Evolutionary conservation across 2,888 invertebrate species (phyloP).

Genomic region (Lycaena phlaeas): DNA sequence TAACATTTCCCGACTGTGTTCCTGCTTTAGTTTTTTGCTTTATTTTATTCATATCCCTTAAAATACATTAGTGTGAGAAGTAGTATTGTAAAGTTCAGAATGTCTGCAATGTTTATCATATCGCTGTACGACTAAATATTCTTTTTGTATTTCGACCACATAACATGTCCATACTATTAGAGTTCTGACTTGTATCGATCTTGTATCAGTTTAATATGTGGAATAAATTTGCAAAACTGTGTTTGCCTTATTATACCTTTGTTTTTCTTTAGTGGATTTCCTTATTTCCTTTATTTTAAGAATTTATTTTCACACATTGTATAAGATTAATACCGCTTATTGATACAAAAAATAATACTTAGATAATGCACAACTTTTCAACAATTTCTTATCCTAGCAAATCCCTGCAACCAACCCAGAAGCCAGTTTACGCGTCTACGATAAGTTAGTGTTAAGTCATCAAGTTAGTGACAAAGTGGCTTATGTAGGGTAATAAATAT

Average conservation of each 20-base stretch:
- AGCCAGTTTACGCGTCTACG: conserved; percentile 2
- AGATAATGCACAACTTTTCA: conserved; percentile 1
- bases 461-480: conserved; percentile 8
- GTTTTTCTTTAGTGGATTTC: conserved; percentile 34
- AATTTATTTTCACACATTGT: not conserved
- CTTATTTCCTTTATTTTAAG: conserved; percentile 8
- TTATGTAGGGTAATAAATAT: conserved; percentile 6
- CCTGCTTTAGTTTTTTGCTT: conserved; percentile 73
- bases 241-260: conserved; percentile 66
- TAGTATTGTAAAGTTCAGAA: conserved; percentile 70
- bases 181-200: conserved; percentile 68
- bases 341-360: too few species aligned
- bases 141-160: conserved; percentile 64
- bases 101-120: conserved; percentile 65
- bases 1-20: conserved; percentile 70
- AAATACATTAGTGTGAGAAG: conserved; percentile 69
- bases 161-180: conserved; percentile 69
- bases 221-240: conserved; percentile 74
- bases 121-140: conserved; percentile 57
- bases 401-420: not conserved
- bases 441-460: conserved; percentile 7
- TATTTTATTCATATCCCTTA: conserved; percentile 66
- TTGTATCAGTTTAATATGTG: conserved; percentile 73
- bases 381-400: not conserved
- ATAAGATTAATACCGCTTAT: not conserved